Evolutionary conservation across 2,888 invertebrate genomes (phyloP), one percentile per base, ranked within the genome.

Genomic region (Galerucella calmariensis): DNA sequence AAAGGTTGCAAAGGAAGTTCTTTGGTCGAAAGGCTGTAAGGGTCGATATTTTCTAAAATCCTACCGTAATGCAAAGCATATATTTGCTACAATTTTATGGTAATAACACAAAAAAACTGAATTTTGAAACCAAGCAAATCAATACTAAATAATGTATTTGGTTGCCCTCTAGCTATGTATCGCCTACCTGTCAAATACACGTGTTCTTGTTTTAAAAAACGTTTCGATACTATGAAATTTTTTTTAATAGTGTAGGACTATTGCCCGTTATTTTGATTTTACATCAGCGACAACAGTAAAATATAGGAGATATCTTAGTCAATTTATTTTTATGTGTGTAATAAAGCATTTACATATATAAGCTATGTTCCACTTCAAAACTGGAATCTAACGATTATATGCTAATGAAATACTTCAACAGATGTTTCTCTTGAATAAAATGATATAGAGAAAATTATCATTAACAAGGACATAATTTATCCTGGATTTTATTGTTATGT

Each of bases 351-450:
- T 51, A 51, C 51, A 51, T 51, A 20, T 20, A 51, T 51, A 51
- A 14, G 51, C 51, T 51, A 14, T n/a, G 51, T 51, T 51, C 51
- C n/a, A 51, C 51, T 51, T 51, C 51, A 51, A 51, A 51, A 56
- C 20, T 20, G 16, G 16, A 56, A 56, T 20, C 20, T 56, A 56
- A 10, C 20, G 11, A 16, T 56, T 20, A 56, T 56, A 20, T 56
- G 56, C 56, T 56, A 56, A 16, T 20, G 10, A 56, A 56, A 56
- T 56, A 56, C 20, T 16, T 3, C 20, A 56, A 56, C 56, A 20
- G 10, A 56, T 56, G 56, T 16, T 16, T 56, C 16, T 56, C 20
- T 20, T 56, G 9, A 5, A 56, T 56, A 56, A 16, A 20, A 56
- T 56, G 56, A 16, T 16, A 56, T 10, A 56, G 20, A 56, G n/a